phyloP scores from a whole-genome alignment of 2,113 vertebrate species.

The Zosterops lateralis region DNA sequence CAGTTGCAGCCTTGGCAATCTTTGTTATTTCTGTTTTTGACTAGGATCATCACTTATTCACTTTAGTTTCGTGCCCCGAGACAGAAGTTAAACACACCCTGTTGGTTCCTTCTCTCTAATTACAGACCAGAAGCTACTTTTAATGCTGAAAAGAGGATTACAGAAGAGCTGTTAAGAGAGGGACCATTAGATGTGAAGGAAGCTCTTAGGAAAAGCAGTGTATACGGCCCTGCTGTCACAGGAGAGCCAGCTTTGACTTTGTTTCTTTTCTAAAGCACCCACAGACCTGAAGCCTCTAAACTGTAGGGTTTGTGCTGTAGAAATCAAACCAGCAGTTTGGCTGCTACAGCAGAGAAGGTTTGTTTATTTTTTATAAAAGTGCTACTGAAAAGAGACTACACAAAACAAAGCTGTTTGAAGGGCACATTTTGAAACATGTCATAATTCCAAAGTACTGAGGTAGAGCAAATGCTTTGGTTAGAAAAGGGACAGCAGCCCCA shows the following conservation, averaged over 20 bases:
- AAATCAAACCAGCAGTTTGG: not conserved
- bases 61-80: not conserved
- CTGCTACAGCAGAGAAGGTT: not conserved
- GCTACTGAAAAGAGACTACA: not conserved
- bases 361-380: not conserved
- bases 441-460: not conserved
- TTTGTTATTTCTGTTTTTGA: not conserved
- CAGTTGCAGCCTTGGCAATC: not conserved
- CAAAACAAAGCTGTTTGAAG: not conserved
- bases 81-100: not conserved
- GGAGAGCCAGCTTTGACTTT: not conserved
- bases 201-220: not conserved
- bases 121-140: not conserved
- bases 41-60: not conserved
- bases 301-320: not conserved
- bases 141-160: not conserved
- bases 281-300: not conserved
- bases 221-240: fast-evolving
- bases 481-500: not conserved
- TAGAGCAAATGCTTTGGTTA: not conserved
- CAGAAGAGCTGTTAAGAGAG: not conserved
- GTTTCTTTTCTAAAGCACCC: not conserved
- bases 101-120: not conserved
- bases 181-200: not conserved
- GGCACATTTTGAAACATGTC: not conserved